Percentiles rank a stretch among this genome's conserved stretches.
These are phyloP conservation scores for Biston betularia DNA, from an alignment of 2,888 invertebrate genomes.

Conservation along the genomic window DNA sequence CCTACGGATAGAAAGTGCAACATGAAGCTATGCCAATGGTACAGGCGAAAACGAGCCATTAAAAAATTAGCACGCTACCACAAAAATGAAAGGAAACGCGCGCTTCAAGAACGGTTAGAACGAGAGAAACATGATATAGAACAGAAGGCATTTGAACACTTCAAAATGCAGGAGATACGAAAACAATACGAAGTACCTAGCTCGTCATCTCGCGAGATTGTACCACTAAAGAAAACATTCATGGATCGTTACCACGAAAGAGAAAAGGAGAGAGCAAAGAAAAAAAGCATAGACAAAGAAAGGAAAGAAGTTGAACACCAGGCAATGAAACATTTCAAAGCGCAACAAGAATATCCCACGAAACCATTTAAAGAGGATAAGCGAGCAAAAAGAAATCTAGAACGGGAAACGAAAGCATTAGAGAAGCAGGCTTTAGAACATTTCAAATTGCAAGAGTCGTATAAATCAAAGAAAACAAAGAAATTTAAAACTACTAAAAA, in stretches of 20 bases:
- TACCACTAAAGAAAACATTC: not conserved
- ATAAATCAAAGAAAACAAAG: constrained; percentile 1
- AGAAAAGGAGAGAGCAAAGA: not conserved
- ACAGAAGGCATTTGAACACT: constrained; percentile 5
- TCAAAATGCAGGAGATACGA: constrained; percentile 7
- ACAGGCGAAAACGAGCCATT: constrained; percentile 46
- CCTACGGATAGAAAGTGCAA: constrained; percentile 27
- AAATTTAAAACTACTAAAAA: not conserved
- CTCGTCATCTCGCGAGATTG: too few species aligned
- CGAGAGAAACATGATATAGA: constrained; percentile 1
- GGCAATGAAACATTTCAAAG: not conserved
- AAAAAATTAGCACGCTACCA: constrained; percentile 41
- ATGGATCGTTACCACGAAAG: not conserved
- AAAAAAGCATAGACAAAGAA: constrained; percentile 36
- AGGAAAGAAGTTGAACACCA: constrained; percentile 31
- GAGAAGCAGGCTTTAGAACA: not conserved
- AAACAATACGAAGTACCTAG: not conserved
- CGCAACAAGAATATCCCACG: constrained; percentile 7
- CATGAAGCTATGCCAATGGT: constrained; percentile 49
- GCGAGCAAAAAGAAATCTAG: constrained; percentile 21
- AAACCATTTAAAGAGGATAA: constrained; percentile 22
- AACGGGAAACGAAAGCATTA: constrained; percentile 9
- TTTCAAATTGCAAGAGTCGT: not conserved
- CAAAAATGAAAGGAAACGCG: constrained; percentile 29
- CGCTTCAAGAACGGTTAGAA: constrained; percentile 6